phyloP scores from a whole-genome alignment of 2,888 invertebrate genomes.

The Tachina fera region DNA sequence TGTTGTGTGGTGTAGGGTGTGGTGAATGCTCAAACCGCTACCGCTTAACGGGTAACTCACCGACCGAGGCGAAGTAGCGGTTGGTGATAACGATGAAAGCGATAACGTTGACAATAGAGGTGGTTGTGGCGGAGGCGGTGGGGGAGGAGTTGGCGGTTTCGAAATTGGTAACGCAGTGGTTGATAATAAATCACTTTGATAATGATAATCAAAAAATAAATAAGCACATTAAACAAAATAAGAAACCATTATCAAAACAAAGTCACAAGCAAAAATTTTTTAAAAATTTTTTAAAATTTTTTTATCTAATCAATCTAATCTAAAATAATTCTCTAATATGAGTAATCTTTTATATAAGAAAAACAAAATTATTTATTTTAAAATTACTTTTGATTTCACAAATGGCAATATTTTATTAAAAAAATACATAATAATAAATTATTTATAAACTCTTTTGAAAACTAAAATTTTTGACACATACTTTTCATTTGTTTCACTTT shows the following conservation, averaged over 20 bases:
- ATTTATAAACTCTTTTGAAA: neutral
- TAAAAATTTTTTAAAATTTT: neutral
- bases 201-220: conserved; percentile 51
- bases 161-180: conserved; percentile 17
- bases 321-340: neutral
- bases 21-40: conserved; percentile 76
- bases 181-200: conserved; percentile 56
- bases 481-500: conserved; percentile 78
- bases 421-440: neutral
- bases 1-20: conserved; percentile 75
- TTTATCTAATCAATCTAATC: conserved; percentile 9
- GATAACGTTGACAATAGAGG: conserved; percentile 68
- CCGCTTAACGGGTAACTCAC: conserved; percentile 71
- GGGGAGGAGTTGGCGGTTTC: conserved; percentile 54
- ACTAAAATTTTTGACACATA: conserved; percentile 70
- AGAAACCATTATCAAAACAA: conserved; percentile 34
- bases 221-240: conserved; percentile 46
- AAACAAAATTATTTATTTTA: neutral
- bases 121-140: conserved; percentile 61
- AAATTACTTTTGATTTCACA: conserved; percentile 17
- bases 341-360: no score
- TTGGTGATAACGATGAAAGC: conserved; percentile 73
- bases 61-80: conserved; percentile 63
- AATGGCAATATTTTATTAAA: conserved; percentile 34
- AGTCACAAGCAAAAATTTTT: conserved; percentile 16